Conservation (phyloP, 2,888 invertebrate genomes). For the Eubasilissa splendida region DNA sequence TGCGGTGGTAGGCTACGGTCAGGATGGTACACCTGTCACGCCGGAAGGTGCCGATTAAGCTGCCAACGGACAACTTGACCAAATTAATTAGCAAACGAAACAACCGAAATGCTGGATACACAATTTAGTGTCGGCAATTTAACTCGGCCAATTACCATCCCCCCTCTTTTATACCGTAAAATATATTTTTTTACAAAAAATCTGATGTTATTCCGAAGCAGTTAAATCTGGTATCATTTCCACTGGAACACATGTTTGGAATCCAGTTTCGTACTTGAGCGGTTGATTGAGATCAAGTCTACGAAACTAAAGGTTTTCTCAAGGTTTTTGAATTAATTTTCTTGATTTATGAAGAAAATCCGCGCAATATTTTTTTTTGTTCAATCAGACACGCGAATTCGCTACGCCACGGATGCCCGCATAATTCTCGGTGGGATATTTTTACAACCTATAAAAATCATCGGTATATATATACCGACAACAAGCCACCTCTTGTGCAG, state of each 20-base stretch:
- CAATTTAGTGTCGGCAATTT: slow-evolving; percentile 5
- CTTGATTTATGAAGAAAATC: too few relatives aligned
- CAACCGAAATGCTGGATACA: slow-evolving; percentile 24
- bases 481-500: neutral
- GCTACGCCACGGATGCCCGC: neutral
- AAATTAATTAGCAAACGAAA: slow-evolving; percentile 36
- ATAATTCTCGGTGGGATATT: neutral
- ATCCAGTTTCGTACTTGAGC: neutral
- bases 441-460: too few relatives aligned
- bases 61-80: slow-evolving; percentile 22
- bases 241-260: neutral
- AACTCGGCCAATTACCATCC: slow-evolving; percentile 30
- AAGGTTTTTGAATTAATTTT: too few relatives aligned
- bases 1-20: neutral
- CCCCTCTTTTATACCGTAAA: neutral
- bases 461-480: neutral
- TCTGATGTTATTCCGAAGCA: neutral
- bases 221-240: neutral
- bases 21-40: slow-evolving; percentile 37
- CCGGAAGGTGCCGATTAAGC: slow-evolving; percentile 47
- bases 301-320: too few relatives aligned
- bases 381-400: neutral
- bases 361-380: neutral
- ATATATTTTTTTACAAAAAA: neutral
- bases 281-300: neutral